These are phyloP conservation scores for Fundulus diaphanus DNA, from an alignment of 2,797 vertebrate species.

Conservation along the genomic window DNA sequence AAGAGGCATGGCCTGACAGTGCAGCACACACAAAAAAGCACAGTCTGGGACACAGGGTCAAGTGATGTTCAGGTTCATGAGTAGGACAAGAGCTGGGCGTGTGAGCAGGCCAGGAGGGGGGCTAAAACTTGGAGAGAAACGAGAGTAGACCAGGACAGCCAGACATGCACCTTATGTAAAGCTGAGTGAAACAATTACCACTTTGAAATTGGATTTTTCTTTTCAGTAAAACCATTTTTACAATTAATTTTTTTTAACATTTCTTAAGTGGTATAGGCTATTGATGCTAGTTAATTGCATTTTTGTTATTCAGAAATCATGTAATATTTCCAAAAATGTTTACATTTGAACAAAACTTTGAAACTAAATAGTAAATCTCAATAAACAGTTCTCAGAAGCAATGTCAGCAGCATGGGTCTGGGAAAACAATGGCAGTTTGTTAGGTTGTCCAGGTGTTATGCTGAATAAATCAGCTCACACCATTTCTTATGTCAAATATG, in stretches of 20 bases:
- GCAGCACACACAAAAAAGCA: slow-evolving; percentile 27
- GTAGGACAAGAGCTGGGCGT: slow-evolving; percentile 40
- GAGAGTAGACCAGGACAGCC: slow-evolving; percentile 36
- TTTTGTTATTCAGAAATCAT: neutral
- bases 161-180: slow-evolving; percentile 28
- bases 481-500: neutral
- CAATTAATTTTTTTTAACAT: neutral
- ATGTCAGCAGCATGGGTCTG: neutral
- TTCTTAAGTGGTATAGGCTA: neutral
- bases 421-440: neutral
- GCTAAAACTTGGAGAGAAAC: slow-evolving; percentile 26
- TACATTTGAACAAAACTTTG: neutral
- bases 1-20: slow-evolving; percentile 36
- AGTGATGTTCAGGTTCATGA: slow-evolving; percentile 57
- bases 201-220: no score
- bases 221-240: no score
- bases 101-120: neutral
- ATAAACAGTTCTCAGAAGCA: neutral
- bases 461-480: neutral
- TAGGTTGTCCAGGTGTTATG: neutral
- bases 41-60: slow-evolving; percentile 59
- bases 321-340: no score
- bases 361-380: neutral
- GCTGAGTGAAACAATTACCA: neutral
- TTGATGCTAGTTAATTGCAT: neutral